phyloP scores from a whole-genome alignment of 2,797 vertebrate species.

The Phrynocephalus forsythii region DNA sequence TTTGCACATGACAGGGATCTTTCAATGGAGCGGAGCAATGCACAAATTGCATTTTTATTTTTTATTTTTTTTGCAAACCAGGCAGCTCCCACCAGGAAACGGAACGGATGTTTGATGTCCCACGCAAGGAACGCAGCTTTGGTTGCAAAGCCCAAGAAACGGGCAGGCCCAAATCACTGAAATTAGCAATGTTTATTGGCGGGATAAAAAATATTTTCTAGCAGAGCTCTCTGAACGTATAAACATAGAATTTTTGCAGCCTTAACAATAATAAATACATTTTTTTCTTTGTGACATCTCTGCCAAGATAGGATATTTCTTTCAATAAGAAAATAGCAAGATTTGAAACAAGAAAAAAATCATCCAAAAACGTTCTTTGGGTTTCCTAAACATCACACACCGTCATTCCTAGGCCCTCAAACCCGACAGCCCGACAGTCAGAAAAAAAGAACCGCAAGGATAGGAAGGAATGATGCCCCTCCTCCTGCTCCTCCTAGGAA shows the following conservation, averaged over 20 bases:
- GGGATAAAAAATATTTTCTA: constrained; percentile 74
- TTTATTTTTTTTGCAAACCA: too few relatives aligned
- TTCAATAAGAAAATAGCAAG: constrained; percentile 70
- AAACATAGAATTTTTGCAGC: constrained; percentile 63
- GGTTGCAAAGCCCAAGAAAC: neutral
- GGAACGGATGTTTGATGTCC: too few relatives aligned
- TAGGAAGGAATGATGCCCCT: too few relatives aligned
- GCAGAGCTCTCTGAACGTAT: constrained; percentile 63
- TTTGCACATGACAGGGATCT: neutral
- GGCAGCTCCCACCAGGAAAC: too few relatives aligned
- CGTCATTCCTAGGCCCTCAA: too few relatives aligned
- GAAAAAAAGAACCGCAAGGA: too few relatives aligned
- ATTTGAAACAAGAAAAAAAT: constrained; percentile 28
- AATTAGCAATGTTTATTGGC: constrained; percentile 69
- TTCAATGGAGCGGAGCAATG: neutral
- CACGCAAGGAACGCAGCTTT: neutral
- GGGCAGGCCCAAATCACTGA: neutral
- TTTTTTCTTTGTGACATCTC: constrained; percentile 2
- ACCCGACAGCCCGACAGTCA: too few relatives aligned
- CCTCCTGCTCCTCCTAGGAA: too few relatives aligned
- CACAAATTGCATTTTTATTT: too few relatives aligned
- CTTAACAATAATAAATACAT: constrained; percentile 54
- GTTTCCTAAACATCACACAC: neutral
- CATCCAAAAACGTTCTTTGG: neutral
- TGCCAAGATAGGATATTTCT: constrained; percentile 48